Conservation (phyloP, 92 coral and sea anemone species). For the Phymanthus crucifer region DNA sequence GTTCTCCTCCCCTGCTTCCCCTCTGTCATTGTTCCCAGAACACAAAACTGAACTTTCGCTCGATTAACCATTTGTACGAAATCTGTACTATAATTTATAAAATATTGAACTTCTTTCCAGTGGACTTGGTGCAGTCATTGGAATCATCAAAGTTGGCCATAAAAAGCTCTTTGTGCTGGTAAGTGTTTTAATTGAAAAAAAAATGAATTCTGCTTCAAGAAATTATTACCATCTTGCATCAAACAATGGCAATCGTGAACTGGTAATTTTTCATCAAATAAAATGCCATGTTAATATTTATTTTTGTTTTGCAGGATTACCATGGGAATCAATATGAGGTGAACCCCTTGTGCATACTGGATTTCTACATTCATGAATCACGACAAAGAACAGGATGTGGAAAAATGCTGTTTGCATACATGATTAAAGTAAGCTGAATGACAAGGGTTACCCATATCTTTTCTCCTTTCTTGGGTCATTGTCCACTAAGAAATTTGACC, state of each 20-base stretch:
- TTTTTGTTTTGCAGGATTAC: conserved; percentile 53
- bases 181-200: background rate
- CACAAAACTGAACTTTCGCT: too few species aligned
- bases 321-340: conserved; percentile 92
- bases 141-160: conserved; percentile 89
- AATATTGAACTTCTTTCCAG: conserved; percentile 26
- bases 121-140: conserved; percentile 88
- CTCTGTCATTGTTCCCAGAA: too few species aligned
- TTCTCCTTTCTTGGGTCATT: too few species aligned
- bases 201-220: background rate
- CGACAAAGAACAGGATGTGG: conserved; percentile 94
- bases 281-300: background rate
- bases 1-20: too few species aligned
- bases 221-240: background rate
- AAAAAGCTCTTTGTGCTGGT: conserved; percentile 94
- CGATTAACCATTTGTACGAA: too few species aligned
- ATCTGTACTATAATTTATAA: background rate
- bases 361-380: conserved; percentile 92
- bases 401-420: conserved; percentile 79
- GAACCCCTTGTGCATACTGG: conserved; percentile 89
- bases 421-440: conserved; percentile 66
- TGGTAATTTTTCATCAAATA: too few species aligned
- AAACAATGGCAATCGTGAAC: background rate
- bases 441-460: background rate
- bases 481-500: too few species aligned